Percentiles rank a stretch among this genome's conserved stretches.
These are phyloP conservation scores for Phytoseiulus persimilis DNA, from an alignment of 2,888 invertebrate species.

Conservation along the genomic window DNA sequence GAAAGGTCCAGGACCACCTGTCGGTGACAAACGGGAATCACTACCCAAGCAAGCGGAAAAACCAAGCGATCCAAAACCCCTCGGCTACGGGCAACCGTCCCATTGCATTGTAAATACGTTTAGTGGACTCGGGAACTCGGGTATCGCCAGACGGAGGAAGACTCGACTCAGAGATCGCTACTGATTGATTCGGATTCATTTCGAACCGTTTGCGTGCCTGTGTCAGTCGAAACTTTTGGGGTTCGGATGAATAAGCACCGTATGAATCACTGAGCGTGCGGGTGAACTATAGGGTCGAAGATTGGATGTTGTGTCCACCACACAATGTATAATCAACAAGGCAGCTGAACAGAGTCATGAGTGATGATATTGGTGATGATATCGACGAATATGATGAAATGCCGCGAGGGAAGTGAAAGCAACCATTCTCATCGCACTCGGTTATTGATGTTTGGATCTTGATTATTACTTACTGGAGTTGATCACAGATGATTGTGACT, in stretches of 20 bases:
- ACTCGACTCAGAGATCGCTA: neutral
- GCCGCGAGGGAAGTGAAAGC: neutral
- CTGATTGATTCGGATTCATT: neutral
- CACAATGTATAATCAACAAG: neutral
- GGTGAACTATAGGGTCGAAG: neutral
- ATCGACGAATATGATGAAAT: neutral
- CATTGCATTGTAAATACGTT: neutral
- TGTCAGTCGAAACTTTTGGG: neutral
- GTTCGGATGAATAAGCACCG: neutral
- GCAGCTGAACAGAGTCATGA: neutral
- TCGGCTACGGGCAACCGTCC: neutral
- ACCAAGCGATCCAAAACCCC: neutral
- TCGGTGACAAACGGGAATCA: neutral
- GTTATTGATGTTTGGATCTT: neutral
- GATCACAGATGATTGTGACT: neutral
- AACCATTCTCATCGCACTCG: neutral
- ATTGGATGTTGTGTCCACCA: neutral
- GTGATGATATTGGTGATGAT: neutral
- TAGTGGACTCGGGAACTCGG: neutral
- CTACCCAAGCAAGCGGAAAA: neutral
- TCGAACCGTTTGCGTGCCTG: neutral
- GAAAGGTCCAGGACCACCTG: constrained; percentile 5
- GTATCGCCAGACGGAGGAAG: neutral
- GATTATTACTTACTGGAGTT: neutral
- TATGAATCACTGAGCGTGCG: neutral